Percentiles rank a stretch among this genome's conserved stretches.
These are phyloP conservation scores for Scaeva pyrastri DNA, from an alignment of 2,888 invertebrate species.

Conservation along the genomic window DNA sequence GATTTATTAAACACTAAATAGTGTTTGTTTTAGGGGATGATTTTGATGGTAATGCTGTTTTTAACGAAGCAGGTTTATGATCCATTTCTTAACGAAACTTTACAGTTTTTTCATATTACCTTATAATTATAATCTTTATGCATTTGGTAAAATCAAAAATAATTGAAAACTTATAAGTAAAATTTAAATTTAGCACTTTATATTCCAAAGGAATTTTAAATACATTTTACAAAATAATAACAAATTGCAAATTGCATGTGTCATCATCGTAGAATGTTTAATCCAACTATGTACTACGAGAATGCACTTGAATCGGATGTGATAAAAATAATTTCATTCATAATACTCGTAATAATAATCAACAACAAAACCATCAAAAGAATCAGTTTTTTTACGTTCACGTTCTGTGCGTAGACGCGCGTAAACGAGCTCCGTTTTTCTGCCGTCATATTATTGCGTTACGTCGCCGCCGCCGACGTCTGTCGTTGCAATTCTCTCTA, in stretches of 20 bases:
- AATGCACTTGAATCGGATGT: constrained; percentile 28
- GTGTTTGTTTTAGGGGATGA: too few relatives aligned
- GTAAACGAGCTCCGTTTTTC: not conserved
- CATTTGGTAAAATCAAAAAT: too few relatives aligned
- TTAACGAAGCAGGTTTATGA: too few relatives aligned
- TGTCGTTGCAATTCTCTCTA: constrained; percentile 14
- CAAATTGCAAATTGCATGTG: not conserved
- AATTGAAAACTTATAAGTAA: not conserved
- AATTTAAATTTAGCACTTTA: not conserved
- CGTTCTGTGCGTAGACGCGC: constrained; percentile 11
- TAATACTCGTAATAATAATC: too few relatives aligned
- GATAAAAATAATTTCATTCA: constrained; percentile 31
- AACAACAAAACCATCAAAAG: not conserved
- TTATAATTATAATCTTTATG: too few relatives aligned
- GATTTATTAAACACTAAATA: too few relatives aligned
- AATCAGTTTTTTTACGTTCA: constrained; percentile 8
- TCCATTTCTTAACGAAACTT: too few relatives aligned
- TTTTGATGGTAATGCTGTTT: too few relatives aligned
- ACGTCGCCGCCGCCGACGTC: not conserved
- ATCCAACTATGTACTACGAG: not conserved
- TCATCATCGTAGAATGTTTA: constrained; percentile 4
- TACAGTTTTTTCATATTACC: too few relatives aligned
- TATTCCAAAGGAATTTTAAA: too few relatives aligned
- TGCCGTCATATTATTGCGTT: not conserved
- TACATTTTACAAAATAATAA: not conserved